These are phyloP conservation scores for Acanthopleura granulata DNA, from an alignment of 2,888 invertebrate species.

Conservation along the genomic window DNA sequence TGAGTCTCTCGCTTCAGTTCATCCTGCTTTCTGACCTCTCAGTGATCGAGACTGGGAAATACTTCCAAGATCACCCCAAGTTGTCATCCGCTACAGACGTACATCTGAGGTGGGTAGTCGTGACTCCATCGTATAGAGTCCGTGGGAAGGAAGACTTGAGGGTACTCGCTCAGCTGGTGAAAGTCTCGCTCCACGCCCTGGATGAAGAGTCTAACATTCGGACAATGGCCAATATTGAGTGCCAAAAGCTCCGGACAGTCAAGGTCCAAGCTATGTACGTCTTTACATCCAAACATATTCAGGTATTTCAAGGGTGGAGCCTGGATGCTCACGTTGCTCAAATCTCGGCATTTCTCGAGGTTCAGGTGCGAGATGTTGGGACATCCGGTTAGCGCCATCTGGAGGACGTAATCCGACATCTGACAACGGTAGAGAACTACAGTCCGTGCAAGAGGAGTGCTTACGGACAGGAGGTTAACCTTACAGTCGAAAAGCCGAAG, in stretches of 20 bases:
- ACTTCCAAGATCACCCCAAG: not conserved
- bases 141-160: conserved; percentile 41
- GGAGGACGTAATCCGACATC: conserved; percentile 52
- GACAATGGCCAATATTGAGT: conserved; percentile 53
- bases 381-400: conserved; percentile 55
- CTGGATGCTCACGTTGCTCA: conserved; percentile 41
- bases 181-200: conserved; percentile 45
- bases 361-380: conserved; percentile 53
- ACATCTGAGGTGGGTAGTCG: conserved; percentile 48
- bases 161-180: conserved; percentile 30
- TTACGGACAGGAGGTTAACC: conserved; percentile 50
- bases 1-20: too few species aligned
- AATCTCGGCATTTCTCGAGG: conserved; percentile 49
- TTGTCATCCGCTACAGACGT: conserved; percentile 32
- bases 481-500: conserved; percentile 54
- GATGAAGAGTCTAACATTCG: conserved; percentile 45
- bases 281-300: conserved; percentile 53
- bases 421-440: conserved; percentile 54
- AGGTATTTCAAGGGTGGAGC: conserved; percentile 47
- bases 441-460: conserved; percentile 48
- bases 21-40: too few species aligned
- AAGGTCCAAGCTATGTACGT: conserved; percentile 43
- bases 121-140: conserved; percentile 51
- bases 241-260: conserved; percentile 52
- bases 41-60: too few species aligned